Evolutionary conservation across 2,888 invertebrate genomes (phyloP).

Genomic region (Zaprionus obscuricornis): DNA sequence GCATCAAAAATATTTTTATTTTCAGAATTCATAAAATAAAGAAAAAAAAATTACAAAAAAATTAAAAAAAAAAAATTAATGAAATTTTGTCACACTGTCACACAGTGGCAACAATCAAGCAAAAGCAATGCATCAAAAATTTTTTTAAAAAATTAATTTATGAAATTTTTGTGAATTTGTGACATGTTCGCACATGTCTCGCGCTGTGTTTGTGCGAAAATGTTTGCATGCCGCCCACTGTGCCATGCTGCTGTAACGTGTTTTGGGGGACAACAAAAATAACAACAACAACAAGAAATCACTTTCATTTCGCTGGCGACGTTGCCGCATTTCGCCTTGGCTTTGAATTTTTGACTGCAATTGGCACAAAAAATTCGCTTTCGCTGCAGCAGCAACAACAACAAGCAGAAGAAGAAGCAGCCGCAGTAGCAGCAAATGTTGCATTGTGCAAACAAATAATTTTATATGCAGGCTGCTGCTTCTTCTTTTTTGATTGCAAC

Average conservation of each 20-base stretch:
- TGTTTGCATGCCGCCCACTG: conserved; percentile 41
- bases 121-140: no score
- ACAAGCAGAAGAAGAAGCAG: conserved; percentile 6
- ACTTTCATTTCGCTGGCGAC: conserved; percentile 64
- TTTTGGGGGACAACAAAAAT: conserved; percentile 38
- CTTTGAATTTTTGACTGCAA: conserved; percentile 66
- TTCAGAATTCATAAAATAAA: no score
- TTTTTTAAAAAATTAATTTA: conserved; percentile 19
- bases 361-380: conserved; percentile 71
- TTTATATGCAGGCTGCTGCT: conserved; percentile 6
- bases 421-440: conserved; percentile 10
- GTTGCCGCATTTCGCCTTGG: conserved; percentile 48
- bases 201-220: conserved; percentile 31
- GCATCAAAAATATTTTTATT: no score
- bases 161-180: background rate
- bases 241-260: conserved; percentile 51
- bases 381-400: conserved; percentile 43
- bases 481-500: background rate
- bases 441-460: conserved; percentile 29
- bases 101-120: conserved; percentile 31
- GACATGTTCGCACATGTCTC: no score
- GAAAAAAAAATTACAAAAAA: no score
- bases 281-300: conserved; percentile 54
- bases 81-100: no score
- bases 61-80: no score